A percentile compares a stretch with the other conserved stretches of the same genome.
These are phyloP conservation scores for Stercorarius parasiticus DNA, from an alignment of 2,113 vertebrate species.

Conservation along the genomic window DNA sequence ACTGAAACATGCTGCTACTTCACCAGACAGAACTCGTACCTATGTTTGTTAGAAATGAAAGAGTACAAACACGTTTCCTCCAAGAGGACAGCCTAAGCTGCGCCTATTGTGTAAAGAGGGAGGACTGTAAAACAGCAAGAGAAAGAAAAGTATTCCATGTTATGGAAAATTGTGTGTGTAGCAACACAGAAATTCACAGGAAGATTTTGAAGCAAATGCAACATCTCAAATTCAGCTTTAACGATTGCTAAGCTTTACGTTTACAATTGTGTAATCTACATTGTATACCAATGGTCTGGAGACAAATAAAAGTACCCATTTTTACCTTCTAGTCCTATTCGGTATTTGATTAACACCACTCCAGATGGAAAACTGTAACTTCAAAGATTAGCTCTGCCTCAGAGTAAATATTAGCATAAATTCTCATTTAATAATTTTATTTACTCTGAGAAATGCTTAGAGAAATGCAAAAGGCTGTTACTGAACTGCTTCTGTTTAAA, in stretches of 20 bases:
- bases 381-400: background rate
- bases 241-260: background rate
- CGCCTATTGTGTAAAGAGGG: background rate
- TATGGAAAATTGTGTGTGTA: background rate
- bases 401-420: slow-evolving; percentile 20
- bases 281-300: background rate
- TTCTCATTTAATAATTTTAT: slow-evolving; percentile 15
- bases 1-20: background rate
- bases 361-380: background rate
- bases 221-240: background rate
- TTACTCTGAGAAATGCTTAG: background rate
- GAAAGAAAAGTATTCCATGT: background rate
- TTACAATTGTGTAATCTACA: background rate
- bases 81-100: background rate
- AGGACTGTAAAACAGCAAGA: background rate
- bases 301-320: background rate
- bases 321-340: background rate
- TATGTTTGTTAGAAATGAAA: background rate
- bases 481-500: background rate
- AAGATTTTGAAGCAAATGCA: background rate
- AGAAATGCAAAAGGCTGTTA: background rate
- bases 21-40: background rate
- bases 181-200: background rate
- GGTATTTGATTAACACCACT: background rate
- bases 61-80: background rate